Base-by-base conservation (phyloP, 2,888 invertebrate species). In the Sthenelais limicola region DNA sequence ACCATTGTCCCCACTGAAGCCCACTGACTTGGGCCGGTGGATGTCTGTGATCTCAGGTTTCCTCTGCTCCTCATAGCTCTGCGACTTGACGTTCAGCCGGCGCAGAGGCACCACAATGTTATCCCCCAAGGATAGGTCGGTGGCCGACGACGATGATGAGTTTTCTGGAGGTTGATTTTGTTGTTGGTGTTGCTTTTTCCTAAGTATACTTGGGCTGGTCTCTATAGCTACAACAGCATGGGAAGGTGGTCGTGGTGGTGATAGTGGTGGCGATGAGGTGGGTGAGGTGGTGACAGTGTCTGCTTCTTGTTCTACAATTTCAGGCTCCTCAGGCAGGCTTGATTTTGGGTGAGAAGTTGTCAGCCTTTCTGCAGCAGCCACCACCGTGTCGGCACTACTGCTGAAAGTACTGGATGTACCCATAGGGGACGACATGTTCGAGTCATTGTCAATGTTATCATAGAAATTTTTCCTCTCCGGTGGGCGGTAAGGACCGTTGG, bases 401-500 rank as follows among this genome's bases (percentile, higher is more conserved):
- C 62, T 62, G 21, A 62, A 62, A 12, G 62, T 62, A 43, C 62
- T 62, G 24, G 62, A 62, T 24, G 62, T 62, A 24, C 62, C 62
- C 26, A 62, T 35, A 1, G 62, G 62, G n/a, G 62, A 62, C 62
- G 62, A 62, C 62, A 62, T 62, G 62, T 62, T 62, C n/a, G 62
- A 62, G 47, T 67, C 67, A 43, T 47, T 48, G 67, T 43, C 47
- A 32, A 67, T 21, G 30, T 67, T 67, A n/a, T 67, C 67, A 28
- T 67, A 67, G 26, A 48, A 67, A 67, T 48, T 67, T 48, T 48
- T 47, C 67, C 67, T 67, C 67, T 67, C 67, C 18, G 67, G 67
- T 43, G 12, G 43, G 48, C 67, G 67, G 67, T 48, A 28, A 32
- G 67, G 67, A 21, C 48, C 67, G 47, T 43, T 43, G 26, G 47